A percentile compares a stretch with the other conserved stretches of the same genome.
phyloP scores from a whole-genome alignment of 1,140 invertebrate genomes.

The Drosophila tristis region DNA sequence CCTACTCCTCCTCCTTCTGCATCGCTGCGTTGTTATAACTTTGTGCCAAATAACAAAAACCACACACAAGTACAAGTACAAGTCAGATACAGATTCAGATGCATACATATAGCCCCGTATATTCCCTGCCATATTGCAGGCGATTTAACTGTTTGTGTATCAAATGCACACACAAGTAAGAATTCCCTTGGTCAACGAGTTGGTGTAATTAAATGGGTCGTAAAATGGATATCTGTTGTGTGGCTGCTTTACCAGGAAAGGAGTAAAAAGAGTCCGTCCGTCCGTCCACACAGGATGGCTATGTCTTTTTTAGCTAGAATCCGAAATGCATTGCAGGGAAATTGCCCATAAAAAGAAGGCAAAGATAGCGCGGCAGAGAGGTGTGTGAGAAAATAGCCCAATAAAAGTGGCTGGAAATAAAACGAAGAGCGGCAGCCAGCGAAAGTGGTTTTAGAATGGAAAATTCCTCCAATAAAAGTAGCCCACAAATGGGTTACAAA shows the following conservation, averaged over 20 bases:
- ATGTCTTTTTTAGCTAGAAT: slow-evolving; percentile 53
- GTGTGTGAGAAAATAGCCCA: slow-evolving; percentile 28
- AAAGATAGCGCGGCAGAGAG: neutral
- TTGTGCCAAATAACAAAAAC: slow-evolving; percentile 10
- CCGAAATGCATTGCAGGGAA: slow-evolving; percentile 54
- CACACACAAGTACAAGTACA: too few species aligned
- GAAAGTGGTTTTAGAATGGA: slow-evolving; percentile 42
- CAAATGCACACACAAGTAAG: neutral
- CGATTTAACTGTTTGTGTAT: slow-evolving; percentile 30
- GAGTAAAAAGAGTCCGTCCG: too few species aligned
- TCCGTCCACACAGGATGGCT: slow-evolving; percentile 11
- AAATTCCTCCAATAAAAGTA: slow-evolving; percentile 24
- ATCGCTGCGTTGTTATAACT: slow-evolving; percentile 10
- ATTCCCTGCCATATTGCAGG: neutral
- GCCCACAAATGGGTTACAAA: slow-evolving; percentile 17
- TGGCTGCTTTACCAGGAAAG: slow-evolving; percentile 43
- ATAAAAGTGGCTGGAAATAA: slow-evolving; percentile 61
- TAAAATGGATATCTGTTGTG: slow-evolving; percentile 45
- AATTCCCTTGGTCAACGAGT: slow-evolving; percentile 29
- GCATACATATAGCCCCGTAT: too few species aligned
- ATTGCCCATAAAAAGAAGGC: slow-evolving; percentile 55
- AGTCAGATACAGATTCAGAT: neutral
- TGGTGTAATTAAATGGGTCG: slow-evolving; percentile 60
- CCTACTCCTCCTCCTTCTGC: too few species aligned
- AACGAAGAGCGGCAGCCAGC: slow-evolving; percentile 18